A percentile compares a stretch with the other conserved stretches of the same genome.
Evolutionary conservation across 2,888 invertebrate genomes (phyloP).

Genomic region (Gortyna flavago): DNA sequence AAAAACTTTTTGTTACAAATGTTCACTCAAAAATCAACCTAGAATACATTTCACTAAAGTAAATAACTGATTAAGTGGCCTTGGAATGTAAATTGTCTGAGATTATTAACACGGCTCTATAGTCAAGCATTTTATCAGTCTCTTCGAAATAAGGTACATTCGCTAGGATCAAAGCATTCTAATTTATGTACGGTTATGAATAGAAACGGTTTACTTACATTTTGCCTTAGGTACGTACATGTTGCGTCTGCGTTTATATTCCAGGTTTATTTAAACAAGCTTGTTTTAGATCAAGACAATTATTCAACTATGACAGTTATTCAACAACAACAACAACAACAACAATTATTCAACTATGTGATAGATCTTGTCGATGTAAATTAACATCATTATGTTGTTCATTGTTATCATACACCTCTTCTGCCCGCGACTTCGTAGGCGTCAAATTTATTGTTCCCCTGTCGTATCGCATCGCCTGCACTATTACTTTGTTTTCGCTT

Average conservation of each 20-base stretch:
- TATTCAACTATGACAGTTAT: neutral
- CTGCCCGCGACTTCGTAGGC: too few relatives aligned
- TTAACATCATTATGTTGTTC: neutral
- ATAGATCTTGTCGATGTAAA: neutral
- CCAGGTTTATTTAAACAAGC: slow-evolving; percentile 20
- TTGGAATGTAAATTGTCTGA: neutral
- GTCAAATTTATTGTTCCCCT: neutral
- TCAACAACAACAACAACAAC: too few relatives aligned
- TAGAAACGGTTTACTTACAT: slow-evolving; percentile 11
- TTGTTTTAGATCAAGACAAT: neutral
- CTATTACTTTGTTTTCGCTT: too few relatives aligned
- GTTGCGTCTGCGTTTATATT: slow-evolving; percentile 3
- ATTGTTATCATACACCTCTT: neutral
- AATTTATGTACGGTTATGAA: neutral
- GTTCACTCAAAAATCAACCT: neutral
- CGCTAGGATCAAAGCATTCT: neutral
- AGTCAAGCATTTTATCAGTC: neutral
- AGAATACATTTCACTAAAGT: neutral
- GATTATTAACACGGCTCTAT: neutral
- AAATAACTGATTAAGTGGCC: too few relatives aligned
- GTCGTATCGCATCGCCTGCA: neutral
- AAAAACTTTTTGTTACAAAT: neutral
- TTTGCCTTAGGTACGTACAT: neutral
- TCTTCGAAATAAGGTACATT: neutral
- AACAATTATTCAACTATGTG: neutral